These are phyloP conservation scores for Orthonevra nobilis DNA, from an alignment of 2,888 invertebrate species.

Conservation along the genomic window DNA sequence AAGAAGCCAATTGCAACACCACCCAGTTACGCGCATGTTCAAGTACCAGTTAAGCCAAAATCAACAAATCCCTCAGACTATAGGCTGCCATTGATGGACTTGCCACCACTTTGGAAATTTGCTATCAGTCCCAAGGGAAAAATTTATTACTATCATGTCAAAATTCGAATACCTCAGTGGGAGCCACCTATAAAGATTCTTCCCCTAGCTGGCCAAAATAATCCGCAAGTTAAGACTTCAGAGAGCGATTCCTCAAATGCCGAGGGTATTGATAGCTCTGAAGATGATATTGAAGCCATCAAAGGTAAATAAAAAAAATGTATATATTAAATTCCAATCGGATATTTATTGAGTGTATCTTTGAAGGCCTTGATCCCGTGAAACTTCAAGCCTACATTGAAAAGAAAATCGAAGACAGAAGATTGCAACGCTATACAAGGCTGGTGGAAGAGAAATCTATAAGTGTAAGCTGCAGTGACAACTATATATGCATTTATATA, in stretches of 20 bases:
- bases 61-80: conserved; percentile 77
- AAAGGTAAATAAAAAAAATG: conserved; percentile 64
- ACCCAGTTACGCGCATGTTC: conserved; percentile 76
- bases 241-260: conserved; percentile 69
- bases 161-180: conserved; percentile 90
- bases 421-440: conserved; percentile 80
- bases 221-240: conserved; percentile 53
- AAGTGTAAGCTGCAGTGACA: conserved; percentile 80
- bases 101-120: conserved; percentile 94
- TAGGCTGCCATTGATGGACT: conserved; percentile 81
- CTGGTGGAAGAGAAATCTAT: conserved; percentile 85
- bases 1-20: conserved; percentile 76
- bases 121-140: conserved; percentile 91
- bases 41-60: conserved; percentile 73
- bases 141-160: conserved; percentile 94
- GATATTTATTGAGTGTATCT: background rate
- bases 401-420: conserved; percentile 81
- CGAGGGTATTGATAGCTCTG: conserved; percentile 68
- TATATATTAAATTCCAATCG: background rate
- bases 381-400: conserved; percentile 75
- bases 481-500: no score
- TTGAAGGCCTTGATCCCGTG: conserved; percentile 72
- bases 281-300: conserved; percentile 73
- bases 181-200: conserved; percentile 82
- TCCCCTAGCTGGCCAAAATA: conserved; percentile 74